phyloP scores from a whole-genome alignment of 2,113 vertebrate species.

The Motacilla tschutschensis region DNA sequence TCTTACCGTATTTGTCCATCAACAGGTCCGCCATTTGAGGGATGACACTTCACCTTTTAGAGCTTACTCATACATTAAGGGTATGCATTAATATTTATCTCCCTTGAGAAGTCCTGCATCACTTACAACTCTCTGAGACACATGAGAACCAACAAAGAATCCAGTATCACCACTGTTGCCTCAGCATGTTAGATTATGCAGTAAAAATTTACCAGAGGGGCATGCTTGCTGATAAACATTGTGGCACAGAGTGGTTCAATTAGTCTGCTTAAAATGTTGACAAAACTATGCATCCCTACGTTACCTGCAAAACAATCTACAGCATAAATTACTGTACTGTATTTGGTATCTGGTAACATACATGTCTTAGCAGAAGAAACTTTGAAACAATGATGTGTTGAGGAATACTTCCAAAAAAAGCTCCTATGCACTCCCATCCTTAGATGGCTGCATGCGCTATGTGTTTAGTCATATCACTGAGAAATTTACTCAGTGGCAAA shows the following conservation, averaged over 20 bases:
- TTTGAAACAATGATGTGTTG: neutral
- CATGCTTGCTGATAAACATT: neutral
- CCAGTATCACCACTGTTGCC: neutral
- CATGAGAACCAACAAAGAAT: neutral
- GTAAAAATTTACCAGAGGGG: neutral
- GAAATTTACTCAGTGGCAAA: neutral
- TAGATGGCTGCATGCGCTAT: neutral
- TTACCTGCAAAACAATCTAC: neutral
- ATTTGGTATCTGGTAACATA: neutral
- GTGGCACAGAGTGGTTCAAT: neutral
- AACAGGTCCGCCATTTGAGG: neutral
- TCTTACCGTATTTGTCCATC: neutral
- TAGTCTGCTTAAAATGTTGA: neutral
- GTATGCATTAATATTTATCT: neutral
- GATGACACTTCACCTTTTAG: neutral
- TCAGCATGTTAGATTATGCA: neutral
- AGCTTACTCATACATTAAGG: neutral
- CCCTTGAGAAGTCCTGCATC: neutral
- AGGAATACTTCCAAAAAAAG: neutral
- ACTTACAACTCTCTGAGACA: neutral
- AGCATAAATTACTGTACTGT: neutral
- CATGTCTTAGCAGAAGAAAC: neutral
- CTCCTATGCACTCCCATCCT: neutral
- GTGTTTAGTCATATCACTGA: neutral
- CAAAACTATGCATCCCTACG: neutral